Evolutionary conservation across 2,888 invertebrate genomes (phyloP).

Genomic region (Pteria penguin): DNA sequence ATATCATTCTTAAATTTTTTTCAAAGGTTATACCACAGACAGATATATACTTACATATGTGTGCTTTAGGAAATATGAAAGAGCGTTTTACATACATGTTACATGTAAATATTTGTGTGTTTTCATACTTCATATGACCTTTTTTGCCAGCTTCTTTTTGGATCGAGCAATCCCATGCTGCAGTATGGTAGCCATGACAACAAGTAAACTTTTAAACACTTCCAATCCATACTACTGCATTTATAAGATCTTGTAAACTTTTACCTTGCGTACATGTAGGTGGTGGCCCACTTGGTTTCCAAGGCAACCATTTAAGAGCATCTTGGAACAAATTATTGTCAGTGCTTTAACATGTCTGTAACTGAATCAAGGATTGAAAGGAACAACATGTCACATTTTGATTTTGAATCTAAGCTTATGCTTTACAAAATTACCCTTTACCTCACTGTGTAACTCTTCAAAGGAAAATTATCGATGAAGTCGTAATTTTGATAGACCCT

Average conservation of each 20-base stretch:
- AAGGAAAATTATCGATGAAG: no score
- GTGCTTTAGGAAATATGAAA: no score
- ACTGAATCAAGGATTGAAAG: not conserved
- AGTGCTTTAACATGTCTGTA: not conserved
- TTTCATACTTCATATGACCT: constrained; percentile 20
- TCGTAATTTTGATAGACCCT: no score
- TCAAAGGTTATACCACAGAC: no score
- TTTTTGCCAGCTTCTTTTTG: constrained; percentile 63
- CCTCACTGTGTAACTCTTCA: no score
- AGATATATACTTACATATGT: no score
- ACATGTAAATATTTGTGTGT: no score
- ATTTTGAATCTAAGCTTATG: not conserved
- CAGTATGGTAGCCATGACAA: constrained; percentile 22
- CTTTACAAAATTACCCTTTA: constrained; percentile 4
- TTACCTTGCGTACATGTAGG: constrained; percentile 27
- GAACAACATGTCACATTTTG: not conserved
- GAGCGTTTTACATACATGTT: no score
- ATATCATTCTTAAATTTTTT: no score
- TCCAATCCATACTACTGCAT: not conserved
- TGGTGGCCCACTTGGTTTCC: constrained; percentile 40
- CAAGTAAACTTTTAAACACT: constrained; percentile 31
- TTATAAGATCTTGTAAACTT: constrained; percentile 19
- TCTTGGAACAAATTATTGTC: constrained; percentile 17
- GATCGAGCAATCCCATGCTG: constrained; percentile 51
- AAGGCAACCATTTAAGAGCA: constrained; percentile 17